These are phyloP conservation scores for Cheumatopsyche charites DNA, from an alignment of 1,140 invertebrate species.

Conservation along the genomic window DNA sequence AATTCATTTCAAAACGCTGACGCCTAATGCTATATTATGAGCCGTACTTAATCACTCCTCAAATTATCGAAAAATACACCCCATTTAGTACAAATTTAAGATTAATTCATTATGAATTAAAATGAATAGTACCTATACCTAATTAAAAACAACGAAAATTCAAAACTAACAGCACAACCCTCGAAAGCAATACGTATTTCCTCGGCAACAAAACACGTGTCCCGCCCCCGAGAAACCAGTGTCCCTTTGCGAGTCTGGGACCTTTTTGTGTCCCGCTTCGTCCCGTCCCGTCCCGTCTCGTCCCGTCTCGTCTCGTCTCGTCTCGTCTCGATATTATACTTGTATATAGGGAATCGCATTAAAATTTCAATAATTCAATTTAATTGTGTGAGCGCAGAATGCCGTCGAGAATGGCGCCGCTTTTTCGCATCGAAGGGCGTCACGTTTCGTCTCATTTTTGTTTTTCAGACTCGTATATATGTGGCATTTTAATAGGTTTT, in stretches of 20 bases:
- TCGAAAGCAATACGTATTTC: slow-evolving; percentile 25
- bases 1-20: no score
- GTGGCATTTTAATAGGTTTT: no score
- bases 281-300: slow-evolving; percentile 12
- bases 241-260: slow-evolving; percentile 5
- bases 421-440: slow-evolving; percentile 12
- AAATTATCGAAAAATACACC: no score
- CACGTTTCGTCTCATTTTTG: no score
- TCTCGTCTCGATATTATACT: background rate
- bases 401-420: slow-evolving; percentile 24
- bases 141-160: slow-evolving; percentile 5
- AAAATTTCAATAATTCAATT: slow-evolving; percentile 47
- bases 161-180: no score
- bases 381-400: slow-evolving; percentile 40
- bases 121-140: background rate
- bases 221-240: slow-evolving; percentile 23
- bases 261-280: slow-evolving; percentile 6
- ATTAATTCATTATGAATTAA: no score
- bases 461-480: no score
- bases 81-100: no score
- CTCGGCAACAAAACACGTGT: slow-evolving; percentile 44
- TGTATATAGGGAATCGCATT: slow-evolving; percentile 19
- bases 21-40: no score
- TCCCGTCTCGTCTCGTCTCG: slow-evolving; percentile 10
- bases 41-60: no score